phyloP scores from a whole-genome alignment of 1,140 invertebrate species.

The Dendroctonus ponderosae region DNA sequence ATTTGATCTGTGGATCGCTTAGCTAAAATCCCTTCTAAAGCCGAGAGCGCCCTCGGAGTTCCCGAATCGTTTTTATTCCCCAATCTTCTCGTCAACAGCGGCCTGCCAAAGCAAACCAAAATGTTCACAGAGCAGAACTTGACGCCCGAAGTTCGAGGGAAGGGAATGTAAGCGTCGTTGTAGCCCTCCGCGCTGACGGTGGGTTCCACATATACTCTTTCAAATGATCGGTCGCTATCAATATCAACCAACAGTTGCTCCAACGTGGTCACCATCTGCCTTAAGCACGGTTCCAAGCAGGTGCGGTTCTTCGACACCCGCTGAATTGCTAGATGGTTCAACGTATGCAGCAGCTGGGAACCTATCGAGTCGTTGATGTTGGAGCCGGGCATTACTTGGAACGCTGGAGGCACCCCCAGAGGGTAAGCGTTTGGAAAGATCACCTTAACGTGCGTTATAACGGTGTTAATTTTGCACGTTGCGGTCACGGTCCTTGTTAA shows the following conservation, averaged over 20 bases:
- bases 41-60: slow-evolving; percentile 78
- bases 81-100: slow-evolving; percentile 69
- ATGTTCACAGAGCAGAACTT: slow-evolving; percentile 86
- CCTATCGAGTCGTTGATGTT: slow-evolving; percentile 59
- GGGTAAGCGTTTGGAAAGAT: slow-evolving; percentile 79
- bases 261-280: slow-evolving; percentile 69
- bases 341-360: slow-evolving; percentile 64
- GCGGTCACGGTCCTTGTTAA: slow-evolving; percentile 72
- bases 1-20: slow-evolving; percentile 57
- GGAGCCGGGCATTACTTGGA: slow-evolving; percentile 60
- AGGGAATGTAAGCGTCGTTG: slow-evolving; percentile 85
- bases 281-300: slow-evolving; percentile 77
- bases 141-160: slow-evolving; percentile 89
- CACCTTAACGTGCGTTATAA: slow-evolving; percentile 74
- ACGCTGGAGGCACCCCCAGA: slow-evolving; percentile 67
- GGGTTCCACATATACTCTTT: slow-evolving; percentile 42
- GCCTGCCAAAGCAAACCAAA: slow-evolving; percentile 82
- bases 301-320: slow-evolving; percentile 74
- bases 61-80: slow-evolving; percentile 64
- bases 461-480: slow-evolving; percentile 69
- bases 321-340: slow-evolving; percentile 72
- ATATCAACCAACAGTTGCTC: slow-evolving; percentile 56
- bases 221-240: slow-evolving; percentile 39
- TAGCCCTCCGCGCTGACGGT: slow-evolving; percentile 52
- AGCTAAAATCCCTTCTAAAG: slow-evolving; percentile 64